These are phyloP conservation scores for Mola mola DNA, from an alignment of 2,113 vertebrate genomes.

Conservation along the genomic window DNA sequence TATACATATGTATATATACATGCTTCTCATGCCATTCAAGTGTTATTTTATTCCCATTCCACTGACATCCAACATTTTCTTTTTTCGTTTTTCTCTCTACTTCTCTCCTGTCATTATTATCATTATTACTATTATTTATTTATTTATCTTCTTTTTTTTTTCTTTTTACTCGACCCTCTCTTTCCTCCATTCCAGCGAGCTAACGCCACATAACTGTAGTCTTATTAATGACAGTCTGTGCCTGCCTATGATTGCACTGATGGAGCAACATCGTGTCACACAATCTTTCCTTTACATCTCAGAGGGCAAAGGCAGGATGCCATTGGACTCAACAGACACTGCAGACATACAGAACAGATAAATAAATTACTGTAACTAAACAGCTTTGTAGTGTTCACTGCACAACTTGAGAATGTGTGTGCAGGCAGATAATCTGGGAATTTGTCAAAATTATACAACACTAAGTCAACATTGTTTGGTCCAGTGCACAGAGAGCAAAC, in stretches of 20 bases:
- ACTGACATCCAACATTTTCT: constrained; percentile 6
- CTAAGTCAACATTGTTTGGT: constrained; percentile 22
- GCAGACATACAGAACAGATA: constrained; percentile 34
- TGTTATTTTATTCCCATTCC: constrained; percentile 27
- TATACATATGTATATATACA: neutral
- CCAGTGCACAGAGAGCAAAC: constrained; percentile 12
- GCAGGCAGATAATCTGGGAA: constrained; percentile 10
- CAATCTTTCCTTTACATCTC: constrained; percentile 65
- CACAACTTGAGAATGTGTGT: neutral
- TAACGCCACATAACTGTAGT: constrained; percentile 34
- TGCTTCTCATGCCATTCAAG: neutral
- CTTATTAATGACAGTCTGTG: constrained; percentile 65
- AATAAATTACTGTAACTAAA: constrained; percentile 57
- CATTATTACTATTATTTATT: no score
- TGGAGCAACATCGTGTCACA: constrained; percentile 76
- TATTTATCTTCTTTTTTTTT: neutral
- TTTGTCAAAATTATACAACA: constrained; percentile 17
- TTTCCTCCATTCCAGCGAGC: constrained; percentile 3
- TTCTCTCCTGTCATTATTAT: constrained; percentile 3
- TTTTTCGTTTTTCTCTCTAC: constrained; percentile 14
- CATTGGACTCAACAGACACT: constrained; percentile 54
- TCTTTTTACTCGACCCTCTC: neutral
- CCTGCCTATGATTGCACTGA: constrained; percentile 64
- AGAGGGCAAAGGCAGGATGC: constrained; percentile 60
- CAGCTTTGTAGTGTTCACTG: constrained; percentile 26